A percentile compares a stretch with the other conserved stretches of the same genome.
phyloP scores from a whole-genome alignment of 1,140 invertebrate species.

The Neodiprion pinetum region DNA sequence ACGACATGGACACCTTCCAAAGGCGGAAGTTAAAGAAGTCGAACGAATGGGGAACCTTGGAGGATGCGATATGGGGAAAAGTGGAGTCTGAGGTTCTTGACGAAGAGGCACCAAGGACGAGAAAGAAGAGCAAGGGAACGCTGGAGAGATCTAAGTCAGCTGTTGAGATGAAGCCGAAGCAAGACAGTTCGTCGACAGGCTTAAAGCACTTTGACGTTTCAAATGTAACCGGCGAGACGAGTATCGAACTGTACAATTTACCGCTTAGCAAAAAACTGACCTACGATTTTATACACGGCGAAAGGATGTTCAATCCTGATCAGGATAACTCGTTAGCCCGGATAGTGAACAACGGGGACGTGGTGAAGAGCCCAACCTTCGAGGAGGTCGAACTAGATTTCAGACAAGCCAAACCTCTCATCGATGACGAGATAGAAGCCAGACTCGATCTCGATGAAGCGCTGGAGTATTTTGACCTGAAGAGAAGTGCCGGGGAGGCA shows the following conservation, averaged over 20 bases:
- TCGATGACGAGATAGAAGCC: constrained; percentile 13
- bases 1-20: constrained; percentile 72
- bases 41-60: constrained; percentile 78
- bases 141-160: constrained; percentile 49
- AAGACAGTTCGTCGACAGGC: background rate
- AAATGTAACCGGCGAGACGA: constrained; percentile 33
- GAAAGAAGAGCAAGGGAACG: constrained; percentile 45
- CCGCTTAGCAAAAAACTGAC: constrained; percentile 49
- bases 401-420: constrained; percentile 31
- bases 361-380: constrained; percentile 43
- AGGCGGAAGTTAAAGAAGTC: constrained; percentile 74
- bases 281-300: constrained; percentile 46
- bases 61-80: constrained; percentile 70
- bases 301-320: constrained; percentile 49
- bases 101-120: constrained; percentile 9
- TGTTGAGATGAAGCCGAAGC: constrained; percentile 47
- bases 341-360: constrained; percentile 50
- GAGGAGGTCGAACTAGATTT: constrained; percentile 51
- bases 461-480: constrained; percentile 43
- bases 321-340: constrained; percentile 49
- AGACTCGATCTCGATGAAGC: constrained; percentile 40
- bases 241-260: constrained; percentile 48
- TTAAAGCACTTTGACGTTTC: constrained; percentile 23
- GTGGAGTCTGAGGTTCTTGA: background rate
- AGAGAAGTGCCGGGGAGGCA: constrained; percentile 31